Evolutionary conservation across 2,113 vertebrate genomes (phyloP), one percentile per base, ranked within the genome.

Genomic region (Neodon shergylaensis): DNA sequence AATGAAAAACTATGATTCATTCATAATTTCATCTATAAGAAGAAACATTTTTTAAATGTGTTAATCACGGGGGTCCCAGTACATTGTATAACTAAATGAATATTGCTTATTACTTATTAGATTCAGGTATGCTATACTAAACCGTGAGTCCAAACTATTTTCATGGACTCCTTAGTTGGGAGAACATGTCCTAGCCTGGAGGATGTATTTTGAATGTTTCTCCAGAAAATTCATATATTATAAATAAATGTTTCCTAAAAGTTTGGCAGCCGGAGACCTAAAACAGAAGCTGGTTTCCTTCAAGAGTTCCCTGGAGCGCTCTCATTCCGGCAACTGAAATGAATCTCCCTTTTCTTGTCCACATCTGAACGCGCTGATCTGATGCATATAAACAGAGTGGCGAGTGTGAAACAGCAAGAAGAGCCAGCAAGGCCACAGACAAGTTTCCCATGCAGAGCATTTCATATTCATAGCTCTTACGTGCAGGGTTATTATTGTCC

Each of bases 351-450:
- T 88, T 95, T 93, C 70, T 96, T 97, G 93, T 73, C 42, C 87
- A 97, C 79, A 89, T 94, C 89, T 86, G 85, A 95, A 90, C 44
- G 73, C 95, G 93, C 94, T 93, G 95, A 94, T 96, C 96, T 81
- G 58, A 92, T 90, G 90, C 94, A 94, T 66, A 72, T 70, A 94
- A 97, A 96, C 92, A 70, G 94, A 96, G 85, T 14, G 90, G 66
- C n/a, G 79, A 95, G 88, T 83, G 89, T 88, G 94, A 96, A 94
- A 91, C 82, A 95, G 81, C 92, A 97, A 76, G 92, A 95, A 89
- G 77, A 96, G 88, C 95, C 96, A 92, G 85, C 68, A 95, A 92
- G 63, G 87, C 90, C 70, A 36, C 39, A 68, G 94, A 88, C 92
- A 95, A 88, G 88, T 83, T 95, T 96, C 96, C 92, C 96, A 83